Conservation (phyloP, 2,888 invertebrate species). For the Esperia sulphurella region DNA sequence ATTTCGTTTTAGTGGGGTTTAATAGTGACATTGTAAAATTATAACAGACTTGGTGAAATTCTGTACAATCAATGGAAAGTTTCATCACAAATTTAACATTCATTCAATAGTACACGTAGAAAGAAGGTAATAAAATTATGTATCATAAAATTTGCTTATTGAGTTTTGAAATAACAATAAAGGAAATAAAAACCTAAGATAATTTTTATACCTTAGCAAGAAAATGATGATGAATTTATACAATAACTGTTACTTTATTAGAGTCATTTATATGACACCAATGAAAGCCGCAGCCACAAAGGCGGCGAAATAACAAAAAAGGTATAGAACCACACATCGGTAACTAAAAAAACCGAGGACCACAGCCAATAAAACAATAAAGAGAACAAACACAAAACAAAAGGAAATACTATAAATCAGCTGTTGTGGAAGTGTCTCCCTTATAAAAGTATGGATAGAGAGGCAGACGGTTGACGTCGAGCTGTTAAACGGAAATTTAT, state of each 20-base stretch:
- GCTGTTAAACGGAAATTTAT: constrained; percentile 67
- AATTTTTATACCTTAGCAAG: too few relatives aligned
- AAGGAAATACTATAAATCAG: constrained; percentile 52
- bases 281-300: constrained; percentile 1
- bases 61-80: too few relatives aligned
- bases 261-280: background rate
- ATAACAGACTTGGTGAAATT: too few relatives aligned
- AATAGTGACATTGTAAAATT: too few relatives aligned
- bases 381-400: constrained; percentile 45
- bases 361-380: constrained; percentile 27
- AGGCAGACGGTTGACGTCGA: constrained; percentile 45
- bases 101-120: too few relatives aligned
- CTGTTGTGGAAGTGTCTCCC: constrained; percentile 46
- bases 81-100: too few relatives aligned
- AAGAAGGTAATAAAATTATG: too few relatives aligned
- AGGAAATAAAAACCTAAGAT: too few relatives aligned
- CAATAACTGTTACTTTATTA: background rate
- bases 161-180: too few relatives aligned
- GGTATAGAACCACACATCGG: constrained; percentile 16
- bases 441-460: constrained; percentile 43
- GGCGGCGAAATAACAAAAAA: constrained; percentile 34
- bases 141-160: too few relatives aligned
- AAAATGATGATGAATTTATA: too few relatives aligned
- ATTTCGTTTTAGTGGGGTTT: too few relatives aligned
- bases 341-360: constrained; percentile 7